Evolutionary conservation across 2,113 vertebrate species (phyloP).

Genomic region (Lagopus leucura): DNA sequence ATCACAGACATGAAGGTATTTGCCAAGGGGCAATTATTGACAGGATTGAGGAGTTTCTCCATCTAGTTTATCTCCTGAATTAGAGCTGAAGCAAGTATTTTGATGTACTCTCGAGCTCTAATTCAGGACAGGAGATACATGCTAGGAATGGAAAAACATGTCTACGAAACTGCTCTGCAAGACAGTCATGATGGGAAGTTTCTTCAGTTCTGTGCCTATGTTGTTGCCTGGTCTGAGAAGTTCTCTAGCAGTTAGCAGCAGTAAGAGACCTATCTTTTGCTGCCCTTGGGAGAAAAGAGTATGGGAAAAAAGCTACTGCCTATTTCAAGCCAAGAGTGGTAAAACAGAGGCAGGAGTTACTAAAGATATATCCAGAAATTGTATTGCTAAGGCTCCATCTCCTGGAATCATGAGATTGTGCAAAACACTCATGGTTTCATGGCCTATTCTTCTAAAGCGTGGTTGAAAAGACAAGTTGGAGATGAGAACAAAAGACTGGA

Average conservation of each 20-base stretch:
- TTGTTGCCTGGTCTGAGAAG: not conserved
- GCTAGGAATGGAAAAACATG: not conserved
- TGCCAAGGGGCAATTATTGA: not conserved
- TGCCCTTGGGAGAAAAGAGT: not conserved
- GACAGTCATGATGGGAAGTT: not conserved
- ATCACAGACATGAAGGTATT: not conserved
- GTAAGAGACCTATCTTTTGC: not conserved
- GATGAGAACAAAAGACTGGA: not conserved
- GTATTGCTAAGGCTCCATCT: conserved; percentile 30
- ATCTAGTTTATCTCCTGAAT: not conserved
- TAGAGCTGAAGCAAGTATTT: not conserved
- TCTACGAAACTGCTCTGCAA: not conserved
- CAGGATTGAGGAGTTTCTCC: not conserved
- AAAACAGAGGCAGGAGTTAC: not conserved
- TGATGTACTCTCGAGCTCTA: not conserved
- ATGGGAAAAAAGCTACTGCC: not conserved
- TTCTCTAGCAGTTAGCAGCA: not conserved
- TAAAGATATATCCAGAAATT: not conserved
- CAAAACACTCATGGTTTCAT: not conserved
- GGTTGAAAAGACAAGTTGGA: not conserved
- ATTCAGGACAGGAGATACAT: not conserved
- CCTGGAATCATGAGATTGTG: conserved; percentile 20
- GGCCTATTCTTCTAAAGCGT: not conserved
- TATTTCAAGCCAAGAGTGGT: not conserved
- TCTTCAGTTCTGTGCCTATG: not conserved